Percentiles rank a stretch among this genome's conserved stretches.
Conservation (phyloP, 1,140 invertebrate species). For the Drosophila ficusphila region DNA sequence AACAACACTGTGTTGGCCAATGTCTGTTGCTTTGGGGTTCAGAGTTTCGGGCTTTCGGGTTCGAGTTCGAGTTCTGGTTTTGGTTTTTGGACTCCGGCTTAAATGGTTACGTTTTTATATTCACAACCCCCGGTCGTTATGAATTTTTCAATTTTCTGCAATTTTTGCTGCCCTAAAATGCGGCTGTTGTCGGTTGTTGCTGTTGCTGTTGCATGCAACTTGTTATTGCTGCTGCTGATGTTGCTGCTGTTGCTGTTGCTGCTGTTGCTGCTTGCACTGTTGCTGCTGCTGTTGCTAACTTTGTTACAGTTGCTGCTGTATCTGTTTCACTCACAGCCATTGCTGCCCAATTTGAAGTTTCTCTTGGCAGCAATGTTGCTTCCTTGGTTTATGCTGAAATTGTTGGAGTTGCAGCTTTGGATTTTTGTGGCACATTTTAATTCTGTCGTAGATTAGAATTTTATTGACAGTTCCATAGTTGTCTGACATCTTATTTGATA, state of each 20-base stretch:
- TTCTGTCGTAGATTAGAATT: too few species aligned
- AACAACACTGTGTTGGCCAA: slow-evolving; percentile 20
- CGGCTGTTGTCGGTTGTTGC: slow-evolving; percentile 26
- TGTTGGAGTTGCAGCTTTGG: not conserved
- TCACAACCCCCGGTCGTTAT: slow-evolving; percentile 45
- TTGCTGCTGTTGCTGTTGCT: slow-evolving; percentile 2
- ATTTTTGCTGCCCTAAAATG: slow-evolving; percentile 23
- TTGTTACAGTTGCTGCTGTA: not conserved
- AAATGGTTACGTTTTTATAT: slow-evolving; percentile 40
- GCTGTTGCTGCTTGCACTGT: not conserved
- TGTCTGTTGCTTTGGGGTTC: slow-evolving; percentile 19
- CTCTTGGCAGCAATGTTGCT: not conserved
- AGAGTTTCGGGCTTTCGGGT: too few species aligned
- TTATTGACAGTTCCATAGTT: too few species aligned
- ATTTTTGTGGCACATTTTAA: too few species aligned
- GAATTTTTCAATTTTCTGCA: slow-evolving; percentile 55
- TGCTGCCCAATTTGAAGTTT: slow-evolving; percentile 6
- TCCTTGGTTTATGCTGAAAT: not conserved
- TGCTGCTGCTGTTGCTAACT: not conserved
- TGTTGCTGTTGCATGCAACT: slow-evolving; percentile 10
- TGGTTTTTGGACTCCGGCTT: slow-evolving; percentile 38
- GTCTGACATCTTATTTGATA: too few species aligned
- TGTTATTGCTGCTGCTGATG: slow-evolving; percentile 10
- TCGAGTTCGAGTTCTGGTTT: slow-evolving; percentile 8
- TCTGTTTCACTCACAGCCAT: not conserved